Conservation (phyloP, 2,888 invertebrate genomes). For the Bruchidius siliquastri region DNA sequence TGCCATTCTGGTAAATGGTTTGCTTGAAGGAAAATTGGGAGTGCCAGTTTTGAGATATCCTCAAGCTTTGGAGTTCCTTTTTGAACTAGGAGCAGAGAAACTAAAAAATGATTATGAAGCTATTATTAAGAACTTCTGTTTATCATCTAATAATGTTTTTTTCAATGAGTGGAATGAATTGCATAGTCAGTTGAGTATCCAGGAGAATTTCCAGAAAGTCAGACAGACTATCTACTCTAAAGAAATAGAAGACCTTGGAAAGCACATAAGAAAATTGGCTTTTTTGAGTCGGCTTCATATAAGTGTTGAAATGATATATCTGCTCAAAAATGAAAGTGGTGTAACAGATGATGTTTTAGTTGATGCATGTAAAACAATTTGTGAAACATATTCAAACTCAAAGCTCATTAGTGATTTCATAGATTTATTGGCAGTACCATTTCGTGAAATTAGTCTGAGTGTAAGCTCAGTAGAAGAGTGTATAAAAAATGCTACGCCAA, state of each 20-base stretch:
- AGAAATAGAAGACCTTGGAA: background rate
- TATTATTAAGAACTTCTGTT: constrained; percentile 22
- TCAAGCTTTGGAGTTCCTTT: constrained; percentile 28
- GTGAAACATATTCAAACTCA: background rate
- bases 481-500: background rate
- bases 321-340: background rate
- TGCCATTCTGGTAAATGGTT: constrained; percentile 24
- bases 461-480: background rate
- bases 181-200: background rate
- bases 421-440: background rate
- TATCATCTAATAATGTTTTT: constrained; percentile 6
- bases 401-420: background rate
- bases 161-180: constrained; percentile 20
- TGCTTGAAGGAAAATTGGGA: constrained; percentile 23
- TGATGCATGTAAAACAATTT: background rate
- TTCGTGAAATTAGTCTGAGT: background rate
- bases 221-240: background rate
- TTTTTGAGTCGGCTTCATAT: background rate
- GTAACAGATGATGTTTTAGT: background rate
- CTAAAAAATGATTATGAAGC: constrained; percentile 28
- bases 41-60: constrained; percentile 22
- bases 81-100: constrained; percentile 29
- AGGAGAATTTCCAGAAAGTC: background rate
- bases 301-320: background rate
- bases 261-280: background rate